Conservation (phyloP, 2,888 invertebrate species). For the Caenorhabditis becei region DNA sequence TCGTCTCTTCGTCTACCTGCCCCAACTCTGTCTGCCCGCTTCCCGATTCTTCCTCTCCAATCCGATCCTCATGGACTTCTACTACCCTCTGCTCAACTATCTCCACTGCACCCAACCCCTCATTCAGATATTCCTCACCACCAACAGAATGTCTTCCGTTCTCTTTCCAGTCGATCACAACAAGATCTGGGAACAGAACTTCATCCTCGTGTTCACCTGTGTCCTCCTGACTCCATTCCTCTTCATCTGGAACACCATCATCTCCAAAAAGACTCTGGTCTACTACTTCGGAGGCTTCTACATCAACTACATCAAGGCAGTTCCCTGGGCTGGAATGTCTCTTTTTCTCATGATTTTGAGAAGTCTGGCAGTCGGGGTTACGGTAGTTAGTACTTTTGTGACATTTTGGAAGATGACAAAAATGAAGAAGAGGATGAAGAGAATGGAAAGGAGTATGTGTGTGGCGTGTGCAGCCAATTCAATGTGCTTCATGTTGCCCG, state of each 20-base stretch:
- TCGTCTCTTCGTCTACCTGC: conserved; percentile 38
- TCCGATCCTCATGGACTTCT: conserved; percentile 37
- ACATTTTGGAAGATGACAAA: conserved; percentile 41
- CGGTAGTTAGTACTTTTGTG: conserved; percentile 24
- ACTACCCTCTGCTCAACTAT: conserved; percentile 53
- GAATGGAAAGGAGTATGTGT: conserved; percentile 39
- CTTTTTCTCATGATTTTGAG: conserved; percentile 34
- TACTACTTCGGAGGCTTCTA: conserved; percentile 47
- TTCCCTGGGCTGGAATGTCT: conserved; percentile 44
- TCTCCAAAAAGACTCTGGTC: conserved; percentile 29
- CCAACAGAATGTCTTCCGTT: conserved; percentile 45
- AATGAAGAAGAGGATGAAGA: conserved; percentile 38
- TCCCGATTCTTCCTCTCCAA: conserved; percentile 30
- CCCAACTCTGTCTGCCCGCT: conserved; percentile 27
- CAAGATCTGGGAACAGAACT: conserved; percentile 11
- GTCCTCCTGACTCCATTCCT: conserved; percentile 24
- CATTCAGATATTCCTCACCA: conserved; percentile 51
- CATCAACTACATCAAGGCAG: conserved; percentile 17
- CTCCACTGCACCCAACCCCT: conserved; percentile 48
- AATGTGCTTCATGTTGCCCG: conserved; percentile 30
- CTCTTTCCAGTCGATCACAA: conserved; percentile 34
- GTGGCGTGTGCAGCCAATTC: conserved; percentile 35
- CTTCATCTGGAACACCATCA: conserved; percentile 54
- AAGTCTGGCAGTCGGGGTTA: conserved; percentile 28
- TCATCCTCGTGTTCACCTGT: not conserved